Conservation (phyloP, 1,140 invertebrate species). For the Drosophila burlai region DNA sequence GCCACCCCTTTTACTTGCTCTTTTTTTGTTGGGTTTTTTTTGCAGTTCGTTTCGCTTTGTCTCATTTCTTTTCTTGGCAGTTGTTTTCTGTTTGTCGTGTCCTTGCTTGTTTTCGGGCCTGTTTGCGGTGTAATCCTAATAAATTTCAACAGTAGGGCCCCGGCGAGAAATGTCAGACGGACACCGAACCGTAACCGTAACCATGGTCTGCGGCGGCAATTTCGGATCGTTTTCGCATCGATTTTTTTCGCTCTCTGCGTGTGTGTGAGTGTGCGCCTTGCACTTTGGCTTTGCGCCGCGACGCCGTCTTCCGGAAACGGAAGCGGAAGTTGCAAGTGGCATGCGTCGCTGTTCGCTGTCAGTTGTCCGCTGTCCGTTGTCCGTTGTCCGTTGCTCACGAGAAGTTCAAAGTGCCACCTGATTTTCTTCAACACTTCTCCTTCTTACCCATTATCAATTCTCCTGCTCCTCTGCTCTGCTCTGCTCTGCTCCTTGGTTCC, state of each 20-base stretch:
- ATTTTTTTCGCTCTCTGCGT: constrained; percentile 20
- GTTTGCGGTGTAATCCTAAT: constrained; percentile 59
- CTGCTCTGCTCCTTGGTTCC: neutral
- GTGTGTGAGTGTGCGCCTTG: constrained; percentile 13
- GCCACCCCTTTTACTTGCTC: neutral
- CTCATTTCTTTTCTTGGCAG: constrained; percentile 22
- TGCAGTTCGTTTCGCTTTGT: constrained; percentile 11
- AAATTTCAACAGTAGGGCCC: constrained; percentile 62
- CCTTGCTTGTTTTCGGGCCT: constrained; percentile 44
- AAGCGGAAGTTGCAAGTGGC: constrained; percentile 76
- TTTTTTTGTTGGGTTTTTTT: constrained; percentile 5
- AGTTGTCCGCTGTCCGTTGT: constrained; percentile 14
- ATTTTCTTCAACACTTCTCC: neutral
- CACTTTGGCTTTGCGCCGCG: constrained; percentile 42
- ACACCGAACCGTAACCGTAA: constrained; percentile 15
- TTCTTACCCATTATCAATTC: neutral
- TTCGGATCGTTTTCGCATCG: constrained; percentile 59
- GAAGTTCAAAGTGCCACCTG: constrained; percentile 20
- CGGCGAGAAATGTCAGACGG: constrained; percentile 56
- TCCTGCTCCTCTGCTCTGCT: constrained; percentile 1
- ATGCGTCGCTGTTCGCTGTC: constrained; percentile 62
- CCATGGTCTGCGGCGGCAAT: constrained; percentile 46
- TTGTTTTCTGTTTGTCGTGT: constrained; percentile 22
- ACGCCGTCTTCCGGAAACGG: constrained; percentile 33
- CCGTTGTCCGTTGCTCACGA: constrained; percentile 21